These are phyloP conservation scores for Eristalinus aeneus DNA, from an alignment of 2,888 invertebrate species.

Conservation along the genomic window DNA sequence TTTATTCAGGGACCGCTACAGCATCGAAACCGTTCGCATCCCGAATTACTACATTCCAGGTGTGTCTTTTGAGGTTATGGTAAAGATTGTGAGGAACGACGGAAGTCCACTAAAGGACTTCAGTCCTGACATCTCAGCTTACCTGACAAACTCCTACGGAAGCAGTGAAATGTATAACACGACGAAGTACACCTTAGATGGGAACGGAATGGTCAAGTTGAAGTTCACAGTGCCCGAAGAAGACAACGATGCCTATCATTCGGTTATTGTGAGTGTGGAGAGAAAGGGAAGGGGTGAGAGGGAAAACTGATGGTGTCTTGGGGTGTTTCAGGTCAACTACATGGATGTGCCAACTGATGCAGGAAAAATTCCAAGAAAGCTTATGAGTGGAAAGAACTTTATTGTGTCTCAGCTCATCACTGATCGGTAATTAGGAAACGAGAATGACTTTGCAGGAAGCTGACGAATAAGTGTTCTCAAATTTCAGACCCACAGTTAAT, in stretches of 20 bases:
- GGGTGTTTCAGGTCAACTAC: slow-evolving; percentile 85
- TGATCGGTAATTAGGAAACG: slow-evolving; percentile 25
- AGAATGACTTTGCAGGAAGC: no score
- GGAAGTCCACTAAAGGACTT: slow-evolving; percentile 84
- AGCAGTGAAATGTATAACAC: slow-evolving; percentile 79
- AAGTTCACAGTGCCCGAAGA: slow-evolving; percentile 78
- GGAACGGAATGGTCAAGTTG: slow-evolving; percentile 77
- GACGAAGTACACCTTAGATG: slow-evolving; percentile 76
- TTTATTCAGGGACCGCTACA: slow-evolving; percentile 89
- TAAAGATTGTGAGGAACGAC: slow-evolving; percentile 87
- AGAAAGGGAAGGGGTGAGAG: background rate
- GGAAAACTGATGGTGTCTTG: background rate
- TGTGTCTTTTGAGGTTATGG: slow-evolving; percentile 84
- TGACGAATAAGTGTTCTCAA: background rate
- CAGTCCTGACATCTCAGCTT: slow-evolving; percentile 82
- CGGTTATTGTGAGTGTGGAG: slow-evolving; percentile 76
- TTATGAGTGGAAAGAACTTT: slow-evolving; percentile 74
- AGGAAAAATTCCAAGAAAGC: slow-evolving; percentile 78
- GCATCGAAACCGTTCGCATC: slow-evolving; percentile 90
- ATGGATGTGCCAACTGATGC: slow-evolving; percentile 84
- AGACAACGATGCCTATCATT: slow-evolving; percentile 78
- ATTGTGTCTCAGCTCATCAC: slow-evolving; percentile 53
- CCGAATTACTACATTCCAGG: slow-evolving; percentile 96
- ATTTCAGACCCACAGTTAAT: slow-evolving; percentile 83
- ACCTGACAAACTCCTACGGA: slow-evolving; percentile 78